Conservation (phyloP, 2,797 vertebrate genomes). For the Oryzias sinensis region DNA sequence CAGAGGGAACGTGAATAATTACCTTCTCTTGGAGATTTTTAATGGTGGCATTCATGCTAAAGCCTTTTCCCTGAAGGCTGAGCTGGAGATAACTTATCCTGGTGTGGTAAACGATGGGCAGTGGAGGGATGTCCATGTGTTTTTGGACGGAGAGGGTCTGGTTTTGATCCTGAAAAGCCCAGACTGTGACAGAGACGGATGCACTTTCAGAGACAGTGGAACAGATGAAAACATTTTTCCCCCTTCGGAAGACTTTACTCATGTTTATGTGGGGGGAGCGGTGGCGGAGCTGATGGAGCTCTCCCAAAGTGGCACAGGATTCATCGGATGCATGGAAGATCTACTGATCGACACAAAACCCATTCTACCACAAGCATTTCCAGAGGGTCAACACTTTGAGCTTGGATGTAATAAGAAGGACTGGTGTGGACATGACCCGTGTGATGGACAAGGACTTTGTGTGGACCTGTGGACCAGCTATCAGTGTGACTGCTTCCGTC, state of each 20-base stretch:
- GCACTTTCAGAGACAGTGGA: constrained; percentile 50
- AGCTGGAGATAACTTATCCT: constrained; percentile 52
- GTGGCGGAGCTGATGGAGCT: constrained; percentile 59
- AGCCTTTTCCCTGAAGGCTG: constrained; percentile 58
- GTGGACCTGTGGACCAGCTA: constrained; percentile 89
- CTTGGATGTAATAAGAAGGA: constrained; percentile 83
- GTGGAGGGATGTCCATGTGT: constrained; percentile 79
- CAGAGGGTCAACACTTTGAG: constrained; percentile 28
- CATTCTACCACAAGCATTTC: constrained; percentile 77
- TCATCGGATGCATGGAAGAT: constrained; percentile 90
- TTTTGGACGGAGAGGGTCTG: constrained; percentile 66
- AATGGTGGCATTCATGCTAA: constrained; percentile 72
- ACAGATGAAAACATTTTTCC: constrained; percentile 37
- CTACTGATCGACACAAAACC: constrained; percentile 75
- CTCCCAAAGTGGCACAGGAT: constrained; percentile 64
- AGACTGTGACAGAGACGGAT: constrained; percentile 71
- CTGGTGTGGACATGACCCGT: constrained; percentile 84
- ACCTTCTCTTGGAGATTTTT: constrained; percentile 81
- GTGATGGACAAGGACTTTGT: constrained; percentile 80
- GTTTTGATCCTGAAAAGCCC: constrained; percentile 74
- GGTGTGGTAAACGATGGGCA: constrained; percentile 78
- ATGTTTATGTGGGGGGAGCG: constrained; percentile 75
- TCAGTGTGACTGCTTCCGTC: constrained; percentile 84
- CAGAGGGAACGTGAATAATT: constrained; percentile 66
- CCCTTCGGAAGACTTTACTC: constrained; percentile 49